A percentile compares a stretch with the other conserved stretches of the same genome.
Evolutionary conservation across 1,140 invertebrate genomes (phyloP).

Genomic region (Formica exsecta): DNA sequence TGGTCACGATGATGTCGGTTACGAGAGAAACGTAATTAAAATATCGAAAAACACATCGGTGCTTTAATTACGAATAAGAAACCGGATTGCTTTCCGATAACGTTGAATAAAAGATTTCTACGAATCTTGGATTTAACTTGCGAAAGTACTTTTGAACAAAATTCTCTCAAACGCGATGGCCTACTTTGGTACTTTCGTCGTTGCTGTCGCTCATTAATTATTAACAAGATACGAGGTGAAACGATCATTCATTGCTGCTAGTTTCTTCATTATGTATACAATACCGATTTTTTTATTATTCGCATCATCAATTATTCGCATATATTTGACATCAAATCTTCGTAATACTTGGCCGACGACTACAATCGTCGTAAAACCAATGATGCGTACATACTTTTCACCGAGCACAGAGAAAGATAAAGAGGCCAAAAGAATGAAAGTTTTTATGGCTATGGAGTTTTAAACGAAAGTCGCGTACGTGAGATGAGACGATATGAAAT

Average conservation of each 20-base stretch:
- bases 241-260: background rate
- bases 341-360: background rate
- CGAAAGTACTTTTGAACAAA: conserved; percentile 10
- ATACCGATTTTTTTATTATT: background rate
- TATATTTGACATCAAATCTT: background rate
- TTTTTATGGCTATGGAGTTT: conserved; percentile 53
- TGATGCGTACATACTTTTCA: background rate
- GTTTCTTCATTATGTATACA: background rate
- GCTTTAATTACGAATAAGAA: too few species aligned
- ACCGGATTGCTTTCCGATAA: conserved; percentile 9
- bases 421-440: conserved; percentile 7
- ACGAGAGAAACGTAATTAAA: background rate
- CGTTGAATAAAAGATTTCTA: background rate
- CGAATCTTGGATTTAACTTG: conserved; percentile 14
- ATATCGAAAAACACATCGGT: background rate
- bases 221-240: background rate
- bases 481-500: conserved; percentile 19
- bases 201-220: conserved; percentile 19
- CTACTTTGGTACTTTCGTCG: background rate
- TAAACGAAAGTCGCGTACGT: conserved; percentile 38
- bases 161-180: background rate
- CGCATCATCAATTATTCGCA: background rate
- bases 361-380: background rate
- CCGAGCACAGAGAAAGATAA: conserved; percentile 17
- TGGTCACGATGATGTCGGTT: background rate